Evolutionary conservation across 1,140 invertebrate genomes (phyloP), one percentile per base, ranked within the genome.

Genomic region (Tyrophagus putrescentiae): DNA sequence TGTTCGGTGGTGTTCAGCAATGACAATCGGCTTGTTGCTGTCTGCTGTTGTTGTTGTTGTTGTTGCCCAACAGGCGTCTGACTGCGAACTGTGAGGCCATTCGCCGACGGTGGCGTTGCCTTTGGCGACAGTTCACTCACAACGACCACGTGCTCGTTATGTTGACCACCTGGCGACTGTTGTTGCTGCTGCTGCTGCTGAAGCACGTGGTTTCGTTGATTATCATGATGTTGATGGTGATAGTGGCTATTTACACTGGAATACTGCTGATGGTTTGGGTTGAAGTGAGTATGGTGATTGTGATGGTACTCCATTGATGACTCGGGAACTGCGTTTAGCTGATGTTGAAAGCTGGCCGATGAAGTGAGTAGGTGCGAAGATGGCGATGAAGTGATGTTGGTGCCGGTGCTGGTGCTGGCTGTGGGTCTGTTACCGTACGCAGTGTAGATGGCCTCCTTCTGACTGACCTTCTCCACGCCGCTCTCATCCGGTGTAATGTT

Each of bases 101-200:
- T 54, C 2, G 27, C 6, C 23, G 45, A 48, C 23, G 18, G 6
- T 25, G n/a, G 5, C 6, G 9, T 57, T 13, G 11, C 27, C 13
- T 57, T 33, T 33, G 31, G 44, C 44, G 29, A 18, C 4, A 57
- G 21, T 11, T 39, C 31, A 57, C 56, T 57, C 11, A 57, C 56
- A 57, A 57, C 56, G 18, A 57, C 56, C 18, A 57, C 56, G 44
- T 57, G 56, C 27, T 39, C 4, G 34, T n/a, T 33, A 9, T 7
- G 9, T 21, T 33, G 21, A 54, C n/a, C 52, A 27, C 6, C 25
- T 54, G 36, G 13, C n/a, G n/a, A 13, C 13, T 39, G 13, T 13
- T n/a, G n/a, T 39, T 39, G 13, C 13, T 48, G 23, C 25, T 5
- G 5, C 7, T 21, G 23, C 31, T 48, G 44, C 6, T 6, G 5